Evolutionary conservation across 2,888 invertebrate species (phyloP).

Genomic region (Cerastoderma edule): DNA sequence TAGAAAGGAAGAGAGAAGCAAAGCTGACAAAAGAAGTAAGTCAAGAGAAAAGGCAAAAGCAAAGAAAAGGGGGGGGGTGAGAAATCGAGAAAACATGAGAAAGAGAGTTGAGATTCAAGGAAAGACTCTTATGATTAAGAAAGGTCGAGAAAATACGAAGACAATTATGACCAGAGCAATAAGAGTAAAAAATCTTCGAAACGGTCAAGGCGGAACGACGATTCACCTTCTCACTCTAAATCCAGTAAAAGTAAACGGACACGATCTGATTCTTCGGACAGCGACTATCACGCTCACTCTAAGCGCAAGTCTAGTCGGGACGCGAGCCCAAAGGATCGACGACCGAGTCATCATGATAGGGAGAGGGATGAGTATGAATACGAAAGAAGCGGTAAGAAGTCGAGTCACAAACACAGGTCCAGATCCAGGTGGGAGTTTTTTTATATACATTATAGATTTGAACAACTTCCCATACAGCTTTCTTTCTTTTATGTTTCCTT

Average conservation of each 20-base stretch:
- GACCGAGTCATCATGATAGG: conserved; percentile 20
- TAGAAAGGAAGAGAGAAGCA: conserved; percentile 45
- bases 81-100: conserved; percentile 42
- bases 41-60: conserved; percentile 36
- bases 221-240: conserved; percentile 52
- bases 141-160: conserved; percentile 18
- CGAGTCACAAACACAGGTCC: conserved; percentile 82
- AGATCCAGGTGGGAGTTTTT: conserved; percentile 80
- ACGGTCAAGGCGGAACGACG: conserved; percentile 37
- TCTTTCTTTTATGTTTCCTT: too few species aligned
- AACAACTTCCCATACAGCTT: neutral
- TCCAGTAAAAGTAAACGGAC: conserved; percentile 68
- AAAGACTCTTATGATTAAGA: conserved; percentile 52
- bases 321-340: conserved; percentile 14
- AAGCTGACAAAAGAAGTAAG: conserved; percentile 39
- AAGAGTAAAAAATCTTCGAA: conserved; percentile 45
- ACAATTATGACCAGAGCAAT: conserved; percentile 15
- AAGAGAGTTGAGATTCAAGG: conserved; percentile 53
- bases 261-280: conserved; percentile 70
- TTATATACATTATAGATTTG: conserved; percentile 26
- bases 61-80: conserved; percentile 24
- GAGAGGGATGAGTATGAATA: conserved; percentile 65
- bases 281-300: conserved; percentile 58
- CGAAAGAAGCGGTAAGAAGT: conserved; percentile 82
- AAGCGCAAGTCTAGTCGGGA: conserved; percentile 54